Evolutionary conservation across 1,140 invertebrate genomes (phyloP), one percentile per base, ranked within the genome.

Genomic region (Drosophila fuyamai): DNA sequence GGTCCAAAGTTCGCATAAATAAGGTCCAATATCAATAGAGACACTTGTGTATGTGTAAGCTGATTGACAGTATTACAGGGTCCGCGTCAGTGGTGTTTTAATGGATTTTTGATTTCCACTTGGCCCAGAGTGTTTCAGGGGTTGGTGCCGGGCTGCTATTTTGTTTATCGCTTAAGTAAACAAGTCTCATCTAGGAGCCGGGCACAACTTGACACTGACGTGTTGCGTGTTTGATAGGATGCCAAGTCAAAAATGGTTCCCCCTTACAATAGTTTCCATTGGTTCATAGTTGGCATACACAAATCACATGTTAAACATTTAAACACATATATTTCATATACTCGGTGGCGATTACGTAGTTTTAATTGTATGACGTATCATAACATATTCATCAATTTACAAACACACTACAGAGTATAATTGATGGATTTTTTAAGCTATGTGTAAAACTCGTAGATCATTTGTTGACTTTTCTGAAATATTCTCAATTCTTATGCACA

Each of bases 101-200:
- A 91, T 91, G 89, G 89, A 81, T 91, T 91, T 91, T 91, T 91
- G 89, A 91, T 91, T 89, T 89, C 63, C 75, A 43, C 62, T 63
- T 32, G 55, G 53, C 38, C 41, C 13, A 18, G 14, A n/a, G 9
- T 38, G 23, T 48, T 60, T 50, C 55, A 43, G 55, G 79, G 76
- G 66, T 81, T 76, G 76, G 16, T 54, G 63, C 53, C 50, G 46
- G 41, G 43, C 56, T 79, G 70, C 18, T 43, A 67, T 57, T 78
- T 66, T 71, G 82, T 80, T 89, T 82, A 91, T 91, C 76, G 53
- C 78, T 91, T 91, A 89, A 85, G 89, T 89, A 91, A 91, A 91
- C 89, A 91, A 85, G 75, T 35, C 66, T 38, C 66, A 85, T 80
- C 86, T 76, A 78, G 32, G 43, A 57, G 51, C 13, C 47, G 76